A percentile compares a stretch with the other conserved stretches of the same genome.
Conservation (phyloP, 2,113 vertebrate species). For the Oxygymnocypris stewartii region DNA sequence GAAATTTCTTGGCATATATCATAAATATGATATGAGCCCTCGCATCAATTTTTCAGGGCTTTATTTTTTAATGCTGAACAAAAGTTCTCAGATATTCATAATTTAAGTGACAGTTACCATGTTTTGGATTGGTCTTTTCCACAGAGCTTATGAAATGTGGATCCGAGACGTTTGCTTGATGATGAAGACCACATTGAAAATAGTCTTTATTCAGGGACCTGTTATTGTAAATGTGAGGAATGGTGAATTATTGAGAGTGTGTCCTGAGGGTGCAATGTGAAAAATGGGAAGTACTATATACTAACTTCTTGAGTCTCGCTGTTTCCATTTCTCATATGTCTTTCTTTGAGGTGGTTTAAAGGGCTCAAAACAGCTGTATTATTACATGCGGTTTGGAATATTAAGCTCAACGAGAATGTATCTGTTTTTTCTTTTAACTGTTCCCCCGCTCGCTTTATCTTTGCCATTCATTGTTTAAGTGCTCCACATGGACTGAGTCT, state of each 20-base stretch:
- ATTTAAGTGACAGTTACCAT: slow-evolving; percentile 71
- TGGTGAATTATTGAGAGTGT: slow-evolving; percentile 51
- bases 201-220: slow-evolving; percentile 48
- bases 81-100: slow-evolving; percentile 76
- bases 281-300: slow-evolving; percentile 43
- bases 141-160: slow-evolving; percentile 52
- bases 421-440: slow-evolving; percentile 58
- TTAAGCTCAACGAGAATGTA: slow-evolving; percentile 44
- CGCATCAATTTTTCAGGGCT: slow-evolving; percentile 70
- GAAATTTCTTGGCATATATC: slow-evolving; percentile 57
- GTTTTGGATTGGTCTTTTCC: slow-evolving; percentile 64
- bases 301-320: slow-evolving; percentile 38
- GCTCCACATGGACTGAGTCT: slow-evolving; percentile 4
- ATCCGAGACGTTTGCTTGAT: slow-evolving; percentile 53
- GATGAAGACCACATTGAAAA: slow-evolving; percentile 57
- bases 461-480: slow-evolving; percentile 28
- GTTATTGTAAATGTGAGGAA: slow-evolving; percentile 54
- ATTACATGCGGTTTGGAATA: slow-evolving; percentile 49
- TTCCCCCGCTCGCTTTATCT: slow-evolving; percentile 58
- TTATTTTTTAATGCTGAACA: slow-evolving; percentile 78
- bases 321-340: slow-evolving; percentile 18
- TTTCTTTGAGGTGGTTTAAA: slow-evolving; percentile 53
- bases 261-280: slow-evolving; percentile 45
- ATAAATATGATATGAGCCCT: slow-evolving; percentile 71
- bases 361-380: slow-evolving; percentile 40